Percentiles rank a stretch among this genome's conserved stretches.
These are phyloP conservation scores for Oryzias javanicus DNA, from an alignment of 2,113 vertebrate genomes.

Conservation along the genomic window DNA sequence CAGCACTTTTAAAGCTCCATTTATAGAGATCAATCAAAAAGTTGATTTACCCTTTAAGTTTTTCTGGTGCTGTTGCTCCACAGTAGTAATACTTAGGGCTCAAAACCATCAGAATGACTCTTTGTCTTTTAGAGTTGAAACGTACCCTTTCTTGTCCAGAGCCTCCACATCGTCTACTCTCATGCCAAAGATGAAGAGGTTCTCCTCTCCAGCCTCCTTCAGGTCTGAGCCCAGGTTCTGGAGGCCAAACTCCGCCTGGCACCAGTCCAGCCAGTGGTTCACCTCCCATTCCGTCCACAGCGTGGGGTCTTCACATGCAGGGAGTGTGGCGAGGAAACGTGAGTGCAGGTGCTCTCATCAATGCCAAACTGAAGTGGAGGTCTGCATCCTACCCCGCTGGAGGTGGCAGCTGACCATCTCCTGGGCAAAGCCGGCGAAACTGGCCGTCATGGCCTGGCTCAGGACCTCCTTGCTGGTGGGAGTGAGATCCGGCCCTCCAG, in stretches of 20 bases:
- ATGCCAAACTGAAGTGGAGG: neutral
- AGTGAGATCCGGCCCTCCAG: too few relatives aligned
- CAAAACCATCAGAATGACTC: too few relatives aligned
- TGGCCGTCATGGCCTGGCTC: constrained; percentile 64
- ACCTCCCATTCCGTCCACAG: constrained; percentile 74
- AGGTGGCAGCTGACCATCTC: constrained; percentile 60
- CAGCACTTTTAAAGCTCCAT: too few relatives aligned
- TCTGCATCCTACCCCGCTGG: constrained; percentile 49
- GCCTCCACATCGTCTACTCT: constrained; percentile 84
- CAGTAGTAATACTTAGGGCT: too few relatives aligned
- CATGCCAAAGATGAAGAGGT: constrained; percentile 94
- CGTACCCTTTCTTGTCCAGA: constrained; percentile 83
- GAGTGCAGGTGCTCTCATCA: neutral
- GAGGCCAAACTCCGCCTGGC: constrained; percentile 71
- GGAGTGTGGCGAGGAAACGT: neutral
- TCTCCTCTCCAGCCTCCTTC: constrained; percentile 85
- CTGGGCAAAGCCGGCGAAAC: constrained; percentile 68
- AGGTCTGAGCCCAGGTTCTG: constrained; percentile 52
- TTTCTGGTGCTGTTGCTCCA: too few relatives aligned
- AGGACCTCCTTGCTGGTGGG: constrained; percentile 75
- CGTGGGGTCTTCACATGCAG: constrained; percentile 48
- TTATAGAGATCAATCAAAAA: too few relatives aligned
- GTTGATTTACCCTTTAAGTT: too few relatives aligned
- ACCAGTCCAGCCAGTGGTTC: constrained; percentile 75
- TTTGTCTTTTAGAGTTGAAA: neutral